Evolutionary conservation across 2,888 invertebrate species (phyloP).

Genomic region (Nebria brevicollis): DNA sequence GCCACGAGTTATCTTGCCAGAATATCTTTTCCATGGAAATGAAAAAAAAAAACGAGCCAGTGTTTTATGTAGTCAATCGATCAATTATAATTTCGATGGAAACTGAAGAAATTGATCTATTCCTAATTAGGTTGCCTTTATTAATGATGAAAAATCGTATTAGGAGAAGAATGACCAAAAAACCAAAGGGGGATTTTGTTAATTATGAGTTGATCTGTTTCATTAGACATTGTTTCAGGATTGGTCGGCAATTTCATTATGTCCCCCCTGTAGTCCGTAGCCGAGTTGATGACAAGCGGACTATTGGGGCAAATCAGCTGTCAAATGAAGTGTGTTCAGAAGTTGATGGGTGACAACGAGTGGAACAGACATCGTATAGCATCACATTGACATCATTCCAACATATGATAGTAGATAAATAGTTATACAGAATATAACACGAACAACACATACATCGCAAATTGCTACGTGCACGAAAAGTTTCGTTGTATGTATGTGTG

Average conservation of each 20-base stretch:
- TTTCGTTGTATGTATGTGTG: neutral
- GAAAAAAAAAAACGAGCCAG: neutral
- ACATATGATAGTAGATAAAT: neutral
- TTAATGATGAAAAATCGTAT: neutral
- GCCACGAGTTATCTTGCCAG: neutral
- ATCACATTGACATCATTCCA: conserved; percentile 1
- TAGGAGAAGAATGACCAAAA: neutral
- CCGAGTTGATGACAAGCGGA: conserved; percentile 7
- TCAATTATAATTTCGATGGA: neutral
- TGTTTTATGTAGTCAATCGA: neutral
- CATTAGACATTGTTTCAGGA: conserved; percentile 15
- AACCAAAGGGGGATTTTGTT: neutral
- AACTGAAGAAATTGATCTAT: no score
- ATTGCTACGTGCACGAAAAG: neutral
- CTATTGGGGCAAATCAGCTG: conserved; percentile 18
- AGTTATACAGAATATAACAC: neutral
- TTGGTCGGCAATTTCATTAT: conserved; percentile 18
- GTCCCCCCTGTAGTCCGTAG: neutral
- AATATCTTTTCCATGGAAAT: neutral
- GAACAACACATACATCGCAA: neutral
- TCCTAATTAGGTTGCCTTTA: no score
- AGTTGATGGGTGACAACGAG: conserved; percentile 15
- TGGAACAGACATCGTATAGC: conserved; percentile 8
- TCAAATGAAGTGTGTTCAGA: conserved; percentile 23
- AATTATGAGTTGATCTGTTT: conserved; percentile 40